phyloP scores from a whole-genome alignment of 2,113 vertebrate species.

The Corythornis vintsioides region DNA sequence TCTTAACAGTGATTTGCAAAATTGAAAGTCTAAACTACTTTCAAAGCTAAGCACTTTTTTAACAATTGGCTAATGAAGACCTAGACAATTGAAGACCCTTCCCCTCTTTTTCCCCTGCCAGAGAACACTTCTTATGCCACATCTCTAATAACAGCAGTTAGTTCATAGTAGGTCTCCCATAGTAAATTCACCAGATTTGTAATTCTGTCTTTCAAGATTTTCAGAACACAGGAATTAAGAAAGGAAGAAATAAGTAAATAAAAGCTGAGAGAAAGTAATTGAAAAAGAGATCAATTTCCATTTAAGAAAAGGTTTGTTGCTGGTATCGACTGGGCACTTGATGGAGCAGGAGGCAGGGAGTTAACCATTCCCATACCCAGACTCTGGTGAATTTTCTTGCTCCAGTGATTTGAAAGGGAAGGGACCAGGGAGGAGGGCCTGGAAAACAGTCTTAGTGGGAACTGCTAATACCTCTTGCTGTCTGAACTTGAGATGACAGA shows the following conservation, averaged over 20 bases:
- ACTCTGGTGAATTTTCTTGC: neutral
- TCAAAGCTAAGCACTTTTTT: neutral
- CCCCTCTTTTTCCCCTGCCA: neutral
- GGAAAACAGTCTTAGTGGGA: neutral
- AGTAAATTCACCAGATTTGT: neutral
- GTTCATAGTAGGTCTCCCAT: neutral
- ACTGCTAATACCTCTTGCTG: neutral
- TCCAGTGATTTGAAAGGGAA: fast-evolving
- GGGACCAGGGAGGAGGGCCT: neutral
- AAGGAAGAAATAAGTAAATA: neutral
- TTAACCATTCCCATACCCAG: neutral
- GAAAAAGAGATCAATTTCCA: neutral
- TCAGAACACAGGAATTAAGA: neutral
- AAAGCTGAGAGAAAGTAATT: neutral
- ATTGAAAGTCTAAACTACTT: neutral
- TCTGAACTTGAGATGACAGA: neutral
- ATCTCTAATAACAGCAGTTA: neutral
- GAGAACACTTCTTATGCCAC: neutral
- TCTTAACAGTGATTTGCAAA: neutral
- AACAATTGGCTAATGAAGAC: neutral
- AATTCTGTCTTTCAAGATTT: neutral
- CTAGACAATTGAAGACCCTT: neutral
- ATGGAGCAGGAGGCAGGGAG: neutral
- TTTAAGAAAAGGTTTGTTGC: neutral
- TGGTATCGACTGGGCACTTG: fast-evolving